Evolutionary conservation across 2,888 invertebrate genomes (phyloP).

Genomic region (Drymonia ruficornis): DNA sequence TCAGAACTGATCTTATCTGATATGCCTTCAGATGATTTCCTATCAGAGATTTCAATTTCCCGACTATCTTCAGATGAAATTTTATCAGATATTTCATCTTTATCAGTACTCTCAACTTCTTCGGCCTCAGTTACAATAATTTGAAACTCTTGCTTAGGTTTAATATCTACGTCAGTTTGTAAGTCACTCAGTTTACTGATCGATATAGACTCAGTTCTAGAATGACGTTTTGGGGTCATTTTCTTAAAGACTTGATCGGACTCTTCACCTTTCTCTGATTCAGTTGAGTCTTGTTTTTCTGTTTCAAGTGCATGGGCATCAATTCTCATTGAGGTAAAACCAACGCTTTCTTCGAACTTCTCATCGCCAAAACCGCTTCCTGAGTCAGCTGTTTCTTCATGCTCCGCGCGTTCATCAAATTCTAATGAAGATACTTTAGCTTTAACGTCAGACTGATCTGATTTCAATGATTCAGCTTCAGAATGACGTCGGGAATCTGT

Average conservation of each 20-base stretch:
- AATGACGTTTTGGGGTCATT: constrained; percentile 76
- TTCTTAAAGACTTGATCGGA: constrained; percentile 73
- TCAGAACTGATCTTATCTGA: constrained; percentile 81
- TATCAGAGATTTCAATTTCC: constrained; percentile 79
- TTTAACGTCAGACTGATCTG: constrained; percentile 79
- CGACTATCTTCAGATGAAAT: constrained; percentile 82
- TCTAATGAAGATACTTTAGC: constrained; percentile 80
- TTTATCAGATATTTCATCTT: constrained; percentile 78
- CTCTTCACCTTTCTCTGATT: constrained; percentile 64
- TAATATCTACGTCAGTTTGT: constrained; percentile 59
- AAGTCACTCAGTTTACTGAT: constrained; percentile 75
- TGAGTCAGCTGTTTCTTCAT: constrained; percentile 76
- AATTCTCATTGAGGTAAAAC: constrained; percentile 72
- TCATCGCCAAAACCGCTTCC: constrained; percentile 82
- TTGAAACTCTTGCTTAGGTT: constrained; percentile 74
- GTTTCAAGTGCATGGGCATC: constrained; percentile 61
- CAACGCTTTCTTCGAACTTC: constrained; percentile 79
- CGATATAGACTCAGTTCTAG: constrained; percentile 77
- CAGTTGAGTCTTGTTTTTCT: constrained; percentile 68
- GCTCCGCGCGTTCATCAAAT: constrained; percentile 80
- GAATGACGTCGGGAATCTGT: constrained; percentile 80
- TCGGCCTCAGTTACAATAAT: constrained; percentile 80
- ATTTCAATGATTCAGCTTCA: constrained; percentile 81
- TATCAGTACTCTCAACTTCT: constrained; percentile 74
- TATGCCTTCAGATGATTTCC: constrained; percentile 80